Evolutionary conservation across 2,888 invertebrate genomes (phyloP).

Genomic region (Archips xylosteana): DNA sequence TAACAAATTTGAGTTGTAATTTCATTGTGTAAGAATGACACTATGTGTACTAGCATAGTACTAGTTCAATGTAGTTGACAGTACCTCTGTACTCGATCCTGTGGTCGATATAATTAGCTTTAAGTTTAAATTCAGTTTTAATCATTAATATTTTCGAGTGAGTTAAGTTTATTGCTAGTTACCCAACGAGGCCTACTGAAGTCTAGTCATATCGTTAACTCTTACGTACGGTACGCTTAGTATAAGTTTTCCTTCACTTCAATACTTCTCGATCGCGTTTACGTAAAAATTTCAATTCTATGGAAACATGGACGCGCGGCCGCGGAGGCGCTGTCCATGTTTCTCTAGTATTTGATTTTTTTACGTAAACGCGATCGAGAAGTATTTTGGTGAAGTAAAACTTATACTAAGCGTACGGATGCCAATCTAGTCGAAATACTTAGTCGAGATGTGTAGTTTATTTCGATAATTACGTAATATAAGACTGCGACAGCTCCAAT

Average conservation of each 20-base stretch:
- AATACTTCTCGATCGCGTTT: too few relatives aligned
- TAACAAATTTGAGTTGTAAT: background rate
- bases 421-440: conserved; percentile 31
- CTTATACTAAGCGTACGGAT: too few relatives aligned
- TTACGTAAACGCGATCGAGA: too few relatives aligned
- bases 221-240: too few relatives aligned
- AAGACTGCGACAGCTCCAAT: conserved; percentile 29
- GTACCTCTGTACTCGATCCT: background rate
- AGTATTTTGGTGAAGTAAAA: too few relatives aligned
- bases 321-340: too few relatives aligned
- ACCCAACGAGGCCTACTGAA: conserved; percentile 25
- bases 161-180: conserved; percentile 1
- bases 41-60: background rate
- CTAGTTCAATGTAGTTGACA: background rate
- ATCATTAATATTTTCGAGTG: background rate
- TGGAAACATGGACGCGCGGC: too few relatives aligned
- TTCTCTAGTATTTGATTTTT: too few relatives aligned
- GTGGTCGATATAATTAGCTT: conserved; percentile 1
- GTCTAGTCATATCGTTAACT: conserved; percentile 23
- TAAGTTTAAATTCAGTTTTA: background rate
- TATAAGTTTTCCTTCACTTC: too few relatives aligned
- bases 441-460: conserved; percentile 8
- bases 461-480: conserved; percentile 16
- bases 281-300: too few relatives aligned
- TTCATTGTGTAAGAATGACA: background rate